These are phyloP conservation scores for Scartelaos histophorus DNA, from an alignment of 2,113 vertebrate species.

Conservation along the genomic window DNA sequence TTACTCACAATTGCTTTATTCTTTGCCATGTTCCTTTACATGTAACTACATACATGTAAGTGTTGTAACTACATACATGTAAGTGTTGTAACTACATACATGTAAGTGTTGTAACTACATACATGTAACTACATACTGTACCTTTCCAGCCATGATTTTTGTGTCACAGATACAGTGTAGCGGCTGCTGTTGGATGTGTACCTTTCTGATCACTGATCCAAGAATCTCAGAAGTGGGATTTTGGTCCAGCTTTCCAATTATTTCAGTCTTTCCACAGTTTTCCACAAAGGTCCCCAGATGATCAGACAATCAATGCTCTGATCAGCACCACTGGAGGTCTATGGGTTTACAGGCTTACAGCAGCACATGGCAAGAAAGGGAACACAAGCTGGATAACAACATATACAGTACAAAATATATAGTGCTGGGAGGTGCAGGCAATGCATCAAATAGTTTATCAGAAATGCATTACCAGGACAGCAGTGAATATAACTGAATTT, in stretches of 20 bases:
- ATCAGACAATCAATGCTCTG: slow-evolving; percentile 59
- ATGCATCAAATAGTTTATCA: background rate
- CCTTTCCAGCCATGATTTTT: no score
- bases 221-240: slow-evolving; percentile 39
- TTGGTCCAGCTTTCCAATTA: slow-evolving; percentile 50
- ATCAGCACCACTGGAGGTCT: slow-evolving; percentile 43
- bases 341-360: slow-evolving; percentile 26
- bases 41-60: no score
- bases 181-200: slow-evolving; percentile 11
- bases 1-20: no score
- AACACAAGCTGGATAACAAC: slow-evolving; percentile 29
- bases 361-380: slow-evolving; percentile 20
- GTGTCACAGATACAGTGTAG: slow-evolving; percentile 6
- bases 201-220: slow-evolving; percentile 51
- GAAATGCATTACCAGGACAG: background rate
- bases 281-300: slow-evolving; percentile 43
- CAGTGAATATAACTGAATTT: background rate
- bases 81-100: no score
- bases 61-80: no score
- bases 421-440: background rate
- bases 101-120: no score
- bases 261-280: slow-evolving; percentile 47
- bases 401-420: background rate
- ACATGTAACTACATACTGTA: no score
- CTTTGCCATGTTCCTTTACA: no score